Evolutionary conservation across 2,888 invertebrate genomes (phyloP), one percentile per base, ranked within the genome.

Genomic region (Emmelina monodactyla): DNA sequence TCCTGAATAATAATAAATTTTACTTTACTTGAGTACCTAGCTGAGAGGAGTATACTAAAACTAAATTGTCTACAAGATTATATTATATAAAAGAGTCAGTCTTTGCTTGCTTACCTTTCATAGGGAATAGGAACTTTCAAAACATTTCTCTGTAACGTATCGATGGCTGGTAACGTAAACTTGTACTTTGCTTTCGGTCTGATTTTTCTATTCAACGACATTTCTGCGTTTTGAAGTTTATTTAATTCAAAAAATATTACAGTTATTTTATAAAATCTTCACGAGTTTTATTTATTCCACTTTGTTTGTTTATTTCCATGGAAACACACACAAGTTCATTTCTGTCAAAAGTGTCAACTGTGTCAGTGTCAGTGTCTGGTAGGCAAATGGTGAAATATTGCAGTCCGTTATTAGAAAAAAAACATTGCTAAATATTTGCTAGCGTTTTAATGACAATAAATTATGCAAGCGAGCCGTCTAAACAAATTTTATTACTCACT

Each of bases 101-200:
- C 2, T 10, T 3, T 16, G 2, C 4, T 28, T 16, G 28, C 13
- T 40, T 61, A 72, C 75, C 66, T 66, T 22, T 32, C 39, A 44
- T 60, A 58, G 36, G 40, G 41, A 7, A 61, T 66, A 2, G 78
- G 78, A 12, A 56, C 61, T 44, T 57, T 47, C 14, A 57, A 58
- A 31, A 72, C 55, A 61, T 78, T 78, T 44, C 69, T 58, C 41
- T 75, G 73, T 28, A 76, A 42, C 10, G 60, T 68, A 44, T 75
- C 68, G 38, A 78, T 67, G 1, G 78, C 72, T 25, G 78, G 78
- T 36, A 79, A 55, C 28, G 58, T 39, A 15, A 37, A 38, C 6
- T 25, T 4, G 4, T 7, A 3, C 25, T 9, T 25, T 25, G 25
- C 6, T 25, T 25, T n/a, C 6, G 6, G n/a, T 25, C n/a, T 25